Percentiles rank a stretch among this genome's conserved stretches.
phyloP scores from a whole-genome alignment of 1,140 invertebrate species.

The Arion vulgaris region DNA sequence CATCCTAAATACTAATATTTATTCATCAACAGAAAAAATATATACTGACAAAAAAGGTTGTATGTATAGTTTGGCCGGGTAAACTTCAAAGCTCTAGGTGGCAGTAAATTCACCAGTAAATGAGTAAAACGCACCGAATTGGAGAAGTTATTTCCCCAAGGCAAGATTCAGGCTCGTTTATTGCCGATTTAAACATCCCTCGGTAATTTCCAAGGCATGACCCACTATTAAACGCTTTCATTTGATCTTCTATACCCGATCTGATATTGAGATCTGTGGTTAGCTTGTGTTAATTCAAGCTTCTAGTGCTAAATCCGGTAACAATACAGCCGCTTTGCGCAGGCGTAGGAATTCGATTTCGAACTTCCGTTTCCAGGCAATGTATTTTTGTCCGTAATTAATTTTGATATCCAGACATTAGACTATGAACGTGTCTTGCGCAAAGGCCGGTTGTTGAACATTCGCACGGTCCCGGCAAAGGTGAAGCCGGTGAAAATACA shows the following conservation, averaged over 20 bases:
- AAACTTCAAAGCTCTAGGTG: slow-evolving; percentile 15
- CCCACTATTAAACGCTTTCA: slow-evolving; percentile 10
- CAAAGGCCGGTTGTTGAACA: slow-evolving; percentile 27
- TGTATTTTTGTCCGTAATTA: slow-evolving; percentile 23
- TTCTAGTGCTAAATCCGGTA: slow-evolving; percentile 33
- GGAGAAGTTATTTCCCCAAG: slow-evolving; percentile 34
- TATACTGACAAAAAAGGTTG: not conserved
- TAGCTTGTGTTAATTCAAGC: slow-evolving; percentile 6
- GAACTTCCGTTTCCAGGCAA: slow-evolving; percentile 34
- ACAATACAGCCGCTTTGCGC: slow-evolving; percentile 33
- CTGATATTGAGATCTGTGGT: slow-evolving; percentile 10
- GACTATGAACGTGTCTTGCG: slow-evolving; percentile 21
- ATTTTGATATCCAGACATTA: slow-evolving; percentile 30
- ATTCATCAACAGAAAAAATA: too few relatives aligned
- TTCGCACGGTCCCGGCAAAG: slow-evolving; percentile 1
- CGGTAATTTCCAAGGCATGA: slow-evolving; percentile 21
- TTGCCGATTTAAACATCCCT: slow-evolving; percentile 26
- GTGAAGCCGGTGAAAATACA: slow-evolving; percentile 2
- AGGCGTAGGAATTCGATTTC: slow-evolving; percentile 38
- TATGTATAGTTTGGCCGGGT: too few relatives aligned
- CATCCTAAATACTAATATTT: not conserved
- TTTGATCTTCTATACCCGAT: slow-evolving; percentile 12
- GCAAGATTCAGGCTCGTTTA: slow-evolving; percentile 28
- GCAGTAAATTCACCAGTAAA: slow-evolving; percentile 14
- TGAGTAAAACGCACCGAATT: not conserved